Percentiles rank a stretch among this genome's conserved stretches.
Conservation (phyloP, 2,888 invertebrate genomes). For the Eilema caniola region DNA sequence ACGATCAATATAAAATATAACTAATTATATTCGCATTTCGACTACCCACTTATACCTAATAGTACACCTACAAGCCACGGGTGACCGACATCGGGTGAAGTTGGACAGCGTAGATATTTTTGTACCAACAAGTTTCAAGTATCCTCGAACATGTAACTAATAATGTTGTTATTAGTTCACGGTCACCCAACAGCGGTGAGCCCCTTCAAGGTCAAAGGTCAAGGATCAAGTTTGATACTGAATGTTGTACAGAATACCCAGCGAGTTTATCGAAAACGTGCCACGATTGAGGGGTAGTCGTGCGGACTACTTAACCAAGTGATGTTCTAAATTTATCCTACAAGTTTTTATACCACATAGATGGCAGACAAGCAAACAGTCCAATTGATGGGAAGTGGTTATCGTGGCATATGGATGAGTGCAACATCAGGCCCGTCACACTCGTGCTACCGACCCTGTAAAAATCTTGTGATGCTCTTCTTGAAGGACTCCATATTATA, state of each 20-base stretch:
- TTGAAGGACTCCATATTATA: no score
- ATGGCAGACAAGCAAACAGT: no score
- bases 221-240: constrained; percentile 15
- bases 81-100: not conserved
- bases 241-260: not conserved
- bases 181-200: not conserved
- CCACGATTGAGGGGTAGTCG: not conserved
- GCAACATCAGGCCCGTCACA: no score
- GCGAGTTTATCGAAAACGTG: not conserved
- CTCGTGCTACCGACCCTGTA: no score
- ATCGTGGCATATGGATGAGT: no score
- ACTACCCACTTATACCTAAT: not conserved
- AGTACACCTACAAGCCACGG: not conserved
- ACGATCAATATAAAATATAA: no score
- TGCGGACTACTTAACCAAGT: not conserved
- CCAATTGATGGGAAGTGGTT: no score
- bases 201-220: constrained; percentile 15
- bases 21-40: no score
- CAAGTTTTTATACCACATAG: no score
- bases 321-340: not conserved
- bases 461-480: no score
- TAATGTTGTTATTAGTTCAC: constrained; percentile 10
- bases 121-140: constrained; percentile 1
- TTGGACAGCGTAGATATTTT: not conserved
- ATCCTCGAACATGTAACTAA: constrained; percentile 4